Percentiles rank a stretch among this genome's conserved stretches.
These are phyloP conservation scores for Asteroscopus sphinx DNA, from an alignment of 2,888 invertebrate species.

Conservation along the genomic window DNA sequence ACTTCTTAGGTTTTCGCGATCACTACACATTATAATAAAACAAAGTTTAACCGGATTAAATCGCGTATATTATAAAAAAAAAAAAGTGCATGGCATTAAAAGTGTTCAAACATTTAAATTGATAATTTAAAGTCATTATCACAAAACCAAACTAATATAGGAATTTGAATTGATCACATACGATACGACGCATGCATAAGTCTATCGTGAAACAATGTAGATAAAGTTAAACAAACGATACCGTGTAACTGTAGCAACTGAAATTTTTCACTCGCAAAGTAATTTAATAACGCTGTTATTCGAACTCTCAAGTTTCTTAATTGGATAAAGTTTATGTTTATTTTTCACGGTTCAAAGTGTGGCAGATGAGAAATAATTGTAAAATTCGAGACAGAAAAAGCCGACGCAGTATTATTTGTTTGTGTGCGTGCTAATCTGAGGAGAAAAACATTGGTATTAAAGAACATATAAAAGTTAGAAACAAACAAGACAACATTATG, in stretches of 20 bases:
- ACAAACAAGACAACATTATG: no score
- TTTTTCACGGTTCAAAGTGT: slow-evolving; percentile 12
- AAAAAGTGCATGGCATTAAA: no score
- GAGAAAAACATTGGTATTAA: no score
- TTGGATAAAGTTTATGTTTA: slow-evolving; percentile 51
- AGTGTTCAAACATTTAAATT: no score
- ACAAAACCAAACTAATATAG: no score
- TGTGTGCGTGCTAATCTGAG: not conserved
- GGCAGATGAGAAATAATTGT: slow-evolving; percentile 17
- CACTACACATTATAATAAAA: no score
- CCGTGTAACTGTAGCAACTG: not conserved
- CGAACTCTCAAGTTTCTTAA: slow-evolving; percentile 43
- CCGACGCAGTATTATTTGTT: not conserved
- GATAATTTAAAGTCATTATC: no score
- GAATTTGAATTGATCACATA: not conserved
- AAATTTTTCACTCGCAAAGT: slow-evolving; percentile 35
- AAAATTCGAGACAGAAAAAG: slow-evolving; percentile 1
- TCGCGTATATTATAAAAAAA: no score
- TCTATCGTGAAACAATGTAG: slow-evolving; percentile 13
- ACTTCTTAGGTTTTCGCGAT: no score
- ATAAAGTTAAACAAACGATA: slow-evolving; percentile 7
- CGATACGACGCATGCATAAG: no score
- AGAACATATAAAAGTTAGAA: no score
- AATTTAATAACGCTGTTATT: slow-evolving; percentile 54
- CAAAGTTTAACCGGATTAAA: no score